Base-by-base conservation (phyloP, 2,888 invertebrate genomes). In the Athrips mouffetella region DNA sequence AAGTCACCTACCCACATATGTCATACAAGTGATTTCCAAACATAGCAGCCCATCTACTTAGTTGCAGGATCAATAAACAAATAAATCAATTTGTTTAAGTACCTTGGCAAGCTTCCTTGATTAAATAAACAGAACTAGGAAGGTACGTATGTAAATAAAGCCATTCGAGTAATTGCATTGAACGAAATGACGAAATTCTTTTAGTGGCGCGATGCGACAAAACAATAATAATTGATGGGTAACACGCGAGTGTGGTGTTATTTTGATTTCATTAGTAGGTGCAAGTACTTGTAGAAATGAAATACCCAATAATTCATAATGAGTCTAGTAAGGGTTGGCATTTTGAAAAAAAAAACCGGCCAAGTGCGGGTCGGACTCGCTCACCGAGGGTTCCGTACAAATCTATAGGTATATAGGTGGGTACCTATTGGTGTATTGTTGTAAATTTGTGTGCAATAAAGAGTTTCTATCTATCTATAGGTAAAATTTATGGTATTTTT, bases 261-360 rank as follows among this genome's bases (percentile, higher is more conserved):
- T 81, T 83, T 83, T 80, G 81, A 84, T 82, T 82, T 84, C 77
- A 74, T 78, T 72, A 69, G 59, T 70, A 70, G 60, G 67, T 67
- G n/a, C n/a, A n/a, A n/a, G n/a, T 63, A 59, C 60, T 66, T 67
- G 66, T 70, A 58, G 59, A 67, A 76, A 76, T 75, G 67, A 69
- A 80, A 78, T 80, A 76, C 72, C 71, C 63, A 78, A 80, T 78
- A 76, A 75, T 75, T 72, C 59, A 59, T 60, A 77, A 77, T 74
- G 71, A 64, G 65, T 67, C 62, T 63, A 60, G 57, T 59, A 65
- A 60, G 60, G n/a, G n/a, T n/a, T n/a, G n/a, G n/a, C n/a, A n/a
- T n/a, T n/a, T n/a, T n/a, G n/a, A n/a, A n/a, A n/a, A n/a, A n/a
- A n/a, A n/a, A n/a, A n/a, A n/a, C n/a, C n/a, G n/a, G n/a, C n/a